Base-by-base conservation (phyloP, 37 sponge, comb jelly and placozoan genomes). In the Halisarca cf. caerulea region DNA sequence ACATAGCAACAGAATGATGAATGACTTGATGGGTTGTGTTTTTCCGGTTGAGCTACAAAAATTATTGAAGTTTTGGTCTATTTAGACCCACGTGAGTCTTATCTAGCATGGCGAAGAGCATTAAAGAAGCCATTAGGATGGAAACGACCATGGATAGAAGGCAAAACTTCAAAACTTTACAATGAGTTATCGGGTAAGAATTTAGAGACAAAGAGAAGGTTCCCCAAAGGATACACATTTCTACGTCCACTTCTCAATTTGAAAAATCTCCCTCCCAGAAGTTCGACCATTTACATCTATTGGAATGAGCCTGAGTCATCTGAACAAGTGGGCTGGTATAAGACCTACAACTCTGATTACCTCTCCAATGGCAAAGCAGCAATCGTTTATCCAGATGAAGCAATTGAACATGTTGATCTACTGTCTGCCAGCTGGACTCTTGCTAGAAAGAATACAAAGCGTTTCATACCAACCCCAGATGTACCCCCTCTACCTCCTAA, bases 281-380 rank as follows among this genome's bases (percentile, higher is more conserved):
- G 44, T 14, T 53, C 58, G 15, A 54, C 59, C 40, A 51, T 80
- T 27, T 80, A 80, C 35, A 25, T 80, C 33, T 27, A 34, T 27
- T 80, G 80, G 80, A 33, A 54, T 54, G 59, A 80, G 36, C 77
- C 42, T 3, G 80, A 80, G 0, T 33, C 37, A 11, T 28, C 33
- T 7, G 80, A 80, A 58, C 80, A 57, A 24, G 3, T 1, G 9
- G 80, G 80, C 1, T 80, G 59, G 80, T 80, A 80, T 33, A 33
- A 8, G 36, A 58, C 59, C 23, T 9, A 33, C 32, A 30, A 55
- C 24, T 5, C 17, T 11, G 59, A 80, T 35, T 80, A 80, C 24
- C 20, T 55, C 14, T 44, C 77, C 5, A 38, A 74, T 74, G 77
- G 77, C 24, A 36, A 39, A 44, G 45, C 77, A 6, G 45, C 41